Evolutionary conservation across 2,113 vertebrate species (phyloP), one percentile per base, ranked within the genome.

Genomic region (Paradisaea rubra): DNA sequence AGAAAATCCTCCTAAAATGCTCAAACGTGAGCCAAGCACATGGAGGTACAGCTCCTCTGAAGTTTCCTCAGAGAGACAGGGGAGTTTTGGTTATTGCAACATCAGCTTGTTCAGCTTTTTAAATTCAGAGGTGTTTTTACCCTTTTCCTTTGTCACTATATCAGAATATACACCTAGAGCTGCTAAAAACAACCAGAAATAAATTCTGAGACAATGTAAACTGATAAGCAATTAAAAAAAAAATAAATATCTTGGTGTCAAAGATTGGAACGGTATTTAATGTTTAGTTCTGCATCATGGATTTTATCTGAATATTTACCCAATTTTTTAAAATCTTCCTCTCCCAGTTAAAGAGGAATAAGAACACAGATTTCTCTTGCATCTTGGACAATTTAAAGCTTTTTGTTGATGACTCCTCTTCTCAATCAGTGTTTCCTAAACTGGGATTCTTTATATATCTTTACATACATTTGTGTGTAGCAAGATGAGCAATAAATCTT

Each of bases 401-500:
- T 79, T 88, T 31, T 39, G 3, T 24, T 61, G 45, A 44, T 27
- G 45, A 33, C 11, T 45, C 15, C 1, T 65, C 44, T 54, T 11
- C 13, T 59, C 21, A 37, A 56, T 13, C n/a, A 66, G 5, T 24
- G 49, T 53, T 71, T 65, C 11, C 23, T 45, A 61, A 21, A 13
- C 6, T 18, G 7, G 5, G 61, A 5, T 5, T 31, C 16, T n/a
- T 41, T 24, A 2, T 37, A 2, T 8, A 8, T 8, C 19, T 57
- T 60, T 30, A 11, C 13, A 21, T 12, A 7, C 3, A 30, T 54
- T 27, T 35, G 4, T 37, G 2, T 1, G 3, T 2, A 73, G 15
- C 5, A 74, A 70, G 35, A 33, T 5, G 9, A 50, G 14, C 56
- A 66, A 33, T 24, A 63, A 53, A 21, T 70, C 22, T 44, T 33